These are phyloP conservation scores for Hemicentrotus pulcherrimus DNA, from an alignment of 35 echinoderm and acorn worm species.

Conservation along the genomic window DNA sequence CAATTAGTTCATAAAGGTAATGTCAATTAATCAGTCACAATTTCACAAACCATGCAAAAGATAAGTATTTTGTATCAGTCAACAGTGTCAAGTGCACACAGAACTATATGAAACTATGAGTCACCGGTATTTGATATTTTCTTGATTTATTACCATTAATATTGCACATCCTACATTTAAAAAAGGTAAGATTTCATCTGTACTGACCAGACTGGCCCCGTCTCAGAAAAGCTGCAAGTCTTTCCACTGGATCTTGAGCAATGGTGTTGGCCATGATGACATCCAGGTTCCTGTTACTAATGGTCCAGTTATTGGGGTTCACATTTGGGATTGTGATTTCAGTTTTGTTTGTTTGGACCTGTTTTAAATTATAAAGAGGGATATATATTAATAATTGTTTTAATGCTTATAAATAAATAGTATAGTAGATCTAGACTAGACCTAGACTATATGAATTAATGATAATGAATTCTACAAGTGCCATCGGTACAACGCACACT, in stretches of 20 bases:
- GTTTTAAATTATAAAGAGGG: too few relatives aligned
- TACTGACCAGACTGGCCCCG: conserved; percentile 3
- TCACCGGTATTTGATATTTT: background rate
- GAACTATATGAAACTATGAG: background rate
- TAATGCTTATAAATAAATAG: too few relatives aligned
- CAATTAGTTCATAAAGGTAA: too few relatives aligned
- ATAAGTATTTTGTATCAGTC: too few relatives aligned
- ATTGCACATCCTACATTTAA: background rate
- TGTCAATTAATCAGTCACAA: too few relatives aligned
- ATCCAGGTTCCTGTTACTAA: background rate
- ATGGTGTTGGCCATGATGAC: background rate
- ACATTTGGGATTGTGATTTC: background rate
- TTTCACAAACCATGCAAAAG: too few relatives aligned
- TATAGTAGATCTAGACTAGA: too few relatives aligned
- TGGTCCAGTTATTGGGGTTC: background rate
- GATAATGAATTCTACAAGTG: too few relatives aligned
- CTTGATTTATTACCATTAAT: background rate
- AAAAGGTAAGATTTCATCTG: background rate
- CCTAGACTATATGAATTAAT: too few relatives aligned
- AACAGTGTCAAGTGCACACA: background rate
- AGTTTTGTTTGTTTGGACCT: too few relatives aligned
- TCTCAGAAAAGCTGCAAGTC: background rate
- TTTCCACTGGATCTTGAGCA: background rate
- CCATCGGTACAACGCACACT: too few relatives aligned
- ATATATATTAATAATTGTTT: too few relatives aligned